These are phyloP conservation scores for Aspidiotus destructor DNA, from an alignment of 2,888 invertebrate genomes.

Conservation along the genomic window DNA sequence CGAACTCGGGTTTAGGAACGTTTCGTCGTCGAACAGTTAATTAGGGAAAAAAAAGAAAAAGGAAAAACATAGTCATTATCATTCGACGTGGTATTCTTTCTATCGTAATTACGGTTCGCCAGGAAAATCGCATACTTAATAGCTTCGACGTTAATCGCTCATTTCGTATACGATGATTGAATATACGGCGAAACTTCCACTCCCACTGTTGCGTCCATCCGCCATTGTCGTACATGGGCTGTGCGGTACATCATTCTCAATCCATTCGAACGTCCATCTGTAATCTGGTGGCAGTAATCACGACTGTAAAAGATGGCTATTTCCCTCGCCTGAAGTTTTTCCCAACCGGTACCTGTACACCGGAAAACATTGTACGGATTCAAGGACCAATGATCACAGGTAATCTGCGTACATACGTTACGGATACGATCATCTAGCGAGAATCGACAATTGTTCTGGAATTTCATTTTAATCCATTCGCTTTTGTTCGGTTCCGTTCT, in stretches of 20 bases:
- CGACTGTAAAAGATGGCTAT: conserved; percentile 22
- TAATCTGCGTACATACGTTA: conserved; percentile 21
- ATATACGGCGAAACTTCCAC: conserved; percentile 20
- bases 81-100: background rate
- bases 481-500: conserved; percentile 18
- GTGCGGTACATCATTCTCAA: conserved; percentile 11
- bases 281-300: background rate
- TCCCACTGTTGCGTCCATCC: conserved; percentile 14
- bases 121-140: background rate
- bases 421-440: conserved; percentile 17
- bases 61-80: no score
- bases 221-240: conserved; percentile 11
- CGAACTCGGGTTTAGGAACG: no score
- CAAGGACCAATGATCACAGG: conserved; percentile 32
- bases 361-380: conserved; percentile 27
- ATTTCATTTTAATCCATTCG: conserved; percentile 20
- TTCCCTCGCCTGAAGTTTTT: conserved; percentile 17
- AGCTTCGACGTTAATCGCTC: background rate
- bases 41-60: no score
- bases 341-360: conserved; percentile 7
- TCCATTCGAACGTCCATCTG: conserved; percentile 5
- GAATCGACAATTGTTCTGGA: conserved; percentile 28
- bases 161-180: background rate
- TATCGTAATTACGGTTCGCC: background rate
- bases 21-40: no score